A percentile compares a stretch with the other conserved stretches of the same genome.
These are phyloP conservation scores for Tapera naevia DNA, from an alignment of 2,797 vertebrate genomes.

Conservation along the genomic window DNA sequence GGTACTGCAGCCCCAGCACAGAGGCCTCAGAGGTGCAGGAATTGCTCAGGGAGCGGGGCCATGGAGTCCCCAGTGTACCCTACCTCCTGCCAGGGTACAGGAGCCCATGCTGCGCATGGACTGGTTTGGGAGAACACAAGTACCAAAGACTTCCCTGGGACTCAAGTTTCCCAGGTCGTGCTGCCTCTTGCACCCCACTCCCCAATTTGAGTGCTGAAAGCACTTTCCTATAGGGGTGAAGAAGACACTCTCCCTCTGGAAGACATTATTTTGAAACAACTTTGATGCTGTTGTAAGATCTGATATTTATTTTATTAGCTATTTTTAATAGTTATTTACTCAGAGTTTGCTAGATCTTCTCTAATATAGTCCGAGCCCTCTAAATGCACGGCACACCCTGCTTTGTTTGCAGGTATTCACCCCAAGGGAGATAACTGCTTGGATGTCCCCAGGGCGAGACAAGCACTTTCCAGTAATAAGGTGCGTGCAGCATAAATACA, in stretches of 20 bases:
- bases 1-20: neutral
- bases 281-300: neutral
- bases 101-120: neutral
- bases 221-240: neutral
- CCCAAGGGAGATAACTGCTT: fast-evolving
- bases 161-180: neutral
- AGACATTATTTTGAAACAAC: neutral
- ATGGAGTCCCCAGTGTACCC: too few relatives aligned
- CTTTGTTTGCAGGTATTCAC: fast-evolving
- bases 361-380: neutral
- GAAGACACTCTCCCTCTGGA: neutral
- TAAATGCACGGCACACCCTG: neutral
- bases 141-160: neutral
- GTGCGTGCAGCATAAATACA: neutral
- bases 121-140: neutral
- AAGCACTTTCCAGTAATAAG: neutral
- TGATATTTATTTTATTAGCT: neutral
- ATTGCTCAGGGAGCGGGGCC: fast-evolving
- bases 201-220: neutral
- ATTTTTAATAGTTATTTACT: neutral
- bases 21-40: neutral
- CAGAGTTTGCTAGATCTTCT: neutral
- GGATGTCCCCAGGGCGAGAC: neutral
- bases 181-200: neutral
- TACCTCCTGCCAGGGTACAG: neutral